A percentile compares a stretch with the other conserved stretches of the same genome.
phyloP scores from a whole-genome alignment of 2,113 vertebrate species.

The Cephalophus harveyi region DNA sequence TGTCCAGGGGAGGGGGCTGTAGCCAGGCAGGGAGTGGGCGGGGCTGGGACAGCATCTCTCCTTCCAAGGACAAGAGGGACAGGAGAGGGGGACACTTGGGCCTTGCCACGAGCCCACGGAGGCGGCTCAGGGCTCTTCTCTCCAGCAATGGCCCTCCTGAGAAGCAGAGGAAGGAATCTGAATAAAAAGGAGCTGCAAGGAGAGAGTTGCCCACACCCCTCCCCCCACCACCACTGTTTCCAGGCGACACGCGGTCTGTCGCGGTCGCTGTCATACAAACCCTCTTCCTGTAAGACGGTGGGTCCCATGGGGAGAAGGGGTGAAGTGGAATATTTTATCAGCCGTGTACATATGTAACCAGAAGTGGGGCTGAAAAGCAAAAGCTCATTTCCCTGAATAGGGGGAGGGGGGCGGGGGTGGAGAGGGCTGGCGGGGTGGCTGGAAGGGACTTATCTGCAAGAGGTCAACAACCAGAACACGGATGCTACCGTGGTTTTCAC shows the following conservation, averaged over 20 bases:
- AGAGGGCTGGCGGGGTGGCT: conserved; percentile 12
- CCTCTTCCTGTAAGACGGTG: conserved; percentile 70
- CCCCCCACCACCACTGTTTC: conserved; percentile 40
- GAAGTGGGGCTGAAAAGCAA: conserved; percentile 73
- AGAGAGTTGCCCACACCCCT: neutral
- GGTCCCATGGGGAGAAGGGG: conserved; percentile 79
- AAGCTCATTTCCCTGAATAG: conserved; percentile 63
- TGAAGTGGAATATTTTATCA: conserved; percentile 82
- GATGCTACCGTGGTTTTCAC: neutral
- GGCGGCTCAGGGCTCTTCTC: neutral
- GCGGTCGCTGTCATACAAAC: conserved; percentile 79
- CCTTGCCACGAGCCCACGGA: rapidly evolving
- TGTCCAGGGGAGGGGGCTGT: rapidly evolving
- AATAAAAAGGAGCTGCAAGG: neutral
- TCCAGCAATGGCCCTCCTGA: neutral
- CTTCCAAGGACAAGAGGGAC: neutral
- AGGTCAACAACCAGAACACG: neutral
- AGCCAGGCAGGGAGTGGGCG: rapidly evolving
- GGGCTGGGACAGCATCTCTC: neutral
- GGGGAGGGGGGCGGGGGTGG: conserved; percentile 18
- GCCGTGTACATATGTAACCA: conserved; percentile 80
- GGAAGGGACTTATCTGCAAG: conserved; percentile 40
- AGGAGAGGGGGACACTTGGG: neutral
- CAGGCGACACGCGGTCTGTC: conserved; percentile 76
- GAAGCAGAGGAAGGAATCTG: neutral